These are phyloP conservation scores for Euplexia lucipara DNA, from an alignment of 2,888 invertebrate species.

Conservation along the genomic window DNA sequence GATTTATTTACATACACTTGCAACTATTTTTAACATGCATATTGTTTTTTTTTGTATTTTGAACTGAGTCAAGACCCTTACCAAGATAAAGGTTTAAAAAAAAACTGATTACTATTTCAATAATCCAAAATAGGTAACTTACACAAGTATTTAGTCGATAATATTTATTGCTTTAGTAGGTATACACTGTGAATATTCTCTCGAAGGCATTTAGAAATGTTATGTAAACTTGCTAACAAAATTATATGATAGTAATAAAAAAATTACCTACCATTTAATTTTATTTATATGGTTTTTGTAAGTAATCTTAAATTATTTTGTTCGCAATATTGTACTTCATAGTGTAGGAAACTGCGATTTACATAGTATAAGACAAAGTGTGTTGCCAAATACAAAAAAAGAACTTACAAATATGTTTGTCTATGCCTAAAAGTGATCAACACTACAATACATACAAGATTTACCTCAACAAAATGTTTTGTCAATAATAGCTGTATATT, in stretches of 20 bases:
- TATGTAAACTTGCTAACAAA: neutral
- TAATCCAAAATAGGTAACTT: too few relatives aligned
- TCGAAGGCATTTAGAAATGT: too few relatives aligned
- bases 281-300: constrained; percentile 3
- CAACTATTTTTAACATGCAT: neutral
- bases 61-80: too few relatives aligned
- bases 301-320: constrained; percentile 32
- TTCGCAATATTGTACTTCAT: constrained; percentile 29
- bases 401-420: neutral
- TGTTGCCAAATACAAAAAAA: neutral
- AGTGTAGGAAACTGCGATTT: constrained; percentile 7
- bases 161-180: too few relatives aligned
- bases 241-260: neutral
- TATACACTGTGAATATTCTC: too few relatives aligned
- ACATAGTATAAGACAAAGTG: neutral
- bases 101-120: too few relatives aligned
- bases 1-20: neutral
- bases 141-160: too few relatives aligned
- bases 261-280: neutral
- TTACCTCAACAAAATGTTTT: constrained; percentile 11
- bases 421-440: constrained; percentile 6
- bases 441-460: constrained; percentile 4
- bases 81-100: too few relatives aligned
- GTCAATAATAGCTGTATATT: constrained; percentile 6
- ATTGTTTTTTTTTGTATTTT: too few relatives aligned